phyloP scores from a whole-genome alignment of 2,797 vertebrate species.

The Pipistrellus kuhlii region DNA sequence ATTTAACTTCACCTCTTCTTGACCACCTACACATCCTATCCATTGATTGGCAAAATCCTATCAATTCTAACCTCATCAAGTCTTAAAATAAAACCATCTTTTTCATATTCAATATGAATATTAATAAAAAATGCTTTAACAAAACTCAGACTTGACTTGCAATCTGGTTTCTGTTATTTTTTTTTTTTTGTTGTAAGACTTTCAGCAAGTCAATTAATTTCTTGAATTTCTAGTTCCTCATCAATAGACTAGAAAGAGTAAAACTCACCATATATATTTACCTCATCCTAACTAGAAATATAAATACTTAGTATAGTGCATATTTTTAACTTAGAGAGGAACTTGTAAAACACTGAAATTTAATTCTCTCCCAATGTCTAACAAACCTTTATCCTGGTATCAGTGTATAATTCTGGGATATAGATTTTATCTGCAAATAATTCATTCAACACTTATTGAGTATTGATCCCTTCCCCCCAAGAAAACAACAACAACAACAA shows the following conservation, averaged over 20 bases:
- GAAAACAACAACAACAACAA: background rate
- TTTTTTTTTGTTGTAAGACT: background rate
- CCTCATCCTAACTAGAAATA: background rate
- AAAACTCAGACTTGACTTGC: slow-evolving; percentile 22
- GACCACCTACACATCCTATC: background rate
- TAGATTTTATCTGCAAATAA: background rate
- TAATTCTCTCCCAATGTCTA: background rate
- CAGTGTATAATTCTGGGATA: background rate
- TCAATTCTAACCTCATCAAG: background rate
- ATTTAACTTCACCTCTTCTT: background rate
- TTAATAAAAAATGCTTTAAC: background rate
- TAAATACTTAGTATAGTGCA: background rate
- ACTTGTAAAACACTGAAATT: background rate
- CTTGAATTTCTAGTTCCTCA: slow-evolving; percentile 22
- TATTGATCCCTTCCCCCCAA: background rate
- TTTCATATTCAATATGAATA: background rate
- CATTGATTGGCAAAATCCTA: background rate
- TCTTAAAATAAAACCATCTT: background rate
- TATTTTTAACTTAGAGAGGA: background rate
- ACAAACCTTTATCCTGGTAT: background rate
- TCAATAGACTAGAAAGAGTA: background rate
- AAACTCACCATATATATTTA: background rate
- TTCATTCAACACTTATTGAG: background rate
- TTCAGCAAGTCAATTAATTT: slow-evolving; percentile 32
- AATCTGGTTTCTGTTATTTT: background rate